Base-by-base conservation (phyloP, 2,888 invertebrate genomes). In the Drosophila rubida region DNA sequence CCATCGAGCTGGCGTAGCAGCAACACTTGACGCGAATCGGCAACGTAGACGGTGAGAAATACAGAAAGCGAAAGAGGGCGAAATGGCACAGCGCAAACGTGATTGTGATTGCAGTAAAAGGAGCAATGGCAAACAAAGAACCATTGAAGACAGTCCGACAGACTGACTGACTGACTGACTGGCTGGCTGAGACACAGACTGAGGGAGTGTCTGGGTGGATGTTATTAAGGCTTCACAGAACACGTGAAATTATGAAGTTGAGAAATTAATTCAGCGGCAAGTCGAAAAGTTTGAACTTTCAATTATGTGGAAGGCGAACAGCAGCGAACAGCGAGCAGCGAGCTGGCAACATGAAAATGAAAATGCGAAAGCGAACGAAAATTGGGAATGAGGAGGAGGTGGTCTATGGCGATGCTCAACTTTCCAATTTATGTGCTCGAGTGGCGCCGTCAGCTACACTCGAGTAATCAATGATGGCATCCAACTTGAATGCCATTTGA, bases 211-310 rank as follows among this genome's bases (percentile, higher is more conserved):
- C 55, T 69, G 59, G 59, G 46, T 44, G 64, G 53, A 37, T 78
- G 70, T 71, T 86, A 78, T 82, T 86, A 80, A 73, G 64, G 75
- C 81, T 69, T 78, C 72, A 53, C 46, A 57, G 51, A 72, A 72
- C 75, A 75, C 79, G 73, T 75, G 72, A 87, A 87, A 81, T 87
- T 87, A 83, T 83, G 75, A 87, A 87, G 85, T 86, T 79, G 85
- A 71, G 72, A 84, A 87, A 87, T 84, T 84, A 84, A 84, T 82
- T 82, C 85, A 82, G 85, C 81, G 82, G 87, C 87, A 84, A 78
- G 75, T 67, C 70, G 80, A 76, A 85, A 85, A 86, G 70, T 86
- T 82, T 86, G 80, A 86, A 78, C 83, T 82, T 86, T 82, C 86
- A 86, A 82, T 82, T 82, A 82, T 86, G 78, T 75, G 85, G 58